Evolutionary conservation across 1,140 invertebrate species (phyloP), one percentile per base, ranked within the genome.

Genomic region (Drosophila ironensis): DNA sequence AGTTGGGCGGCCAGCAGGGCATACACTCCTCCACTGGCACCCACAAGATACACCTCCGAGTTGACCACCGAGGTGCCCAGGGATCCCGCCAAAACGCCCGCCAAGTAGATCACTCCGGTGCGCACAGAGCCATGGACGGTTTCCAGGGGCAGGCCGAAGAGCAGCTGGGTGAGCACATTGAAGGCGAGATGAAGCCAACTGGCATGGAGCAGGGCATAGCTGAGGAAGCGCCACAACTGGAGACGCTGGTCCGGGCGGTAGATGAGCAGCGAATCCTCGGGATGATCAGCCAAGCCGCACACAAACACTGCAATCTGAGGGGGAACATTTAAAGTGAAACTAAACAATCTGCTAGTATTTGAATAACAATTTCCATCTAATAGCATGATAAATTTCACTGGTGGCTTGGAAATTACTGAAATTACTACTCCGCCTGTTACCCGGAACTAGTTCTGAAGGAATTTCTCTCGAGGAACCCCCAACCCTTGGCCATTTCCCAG

Each of bases 101-200:
- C 96, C 91, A 97, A 93, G 91, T 99, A 99, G 44, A 99, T 96
- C 30, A 95, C 93, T 1, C 94, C 95, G 69, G 98, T 97, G 52
- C 97, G 92, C 38, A 94, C 91, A 8, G 95, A 97, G 14, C 97
- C 97, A 90, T 98, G 97, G 7, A 98, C 96, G 96, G 98, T 97
- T 91, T 99, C 97, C 72, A 99, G 90, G 0, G 97, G 97, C 53
- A 98, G 92, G 27, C 97, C 97, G 63, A 98, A 96, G 67, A 96
- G 90, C 56, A 97, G 91, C 91, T 99, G 97, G 25, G 98, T 96
- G 33, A 97, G 92, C 69, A 98, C 93, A 91, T 99, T 99, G 92
- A 98, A 98, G 37, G 97, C 93, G 73, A 99, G 92, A 91, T 98
- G 97, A 30, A 98, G 92, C 97, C 97, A 98, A 94, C 97, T 97